Evolutionary conservation across 2,888 invertebrate species (phyloP), one percentile per base, ranked within the genome.

Genomic region (Rhopalosiphum nymphaeae): DNA sequence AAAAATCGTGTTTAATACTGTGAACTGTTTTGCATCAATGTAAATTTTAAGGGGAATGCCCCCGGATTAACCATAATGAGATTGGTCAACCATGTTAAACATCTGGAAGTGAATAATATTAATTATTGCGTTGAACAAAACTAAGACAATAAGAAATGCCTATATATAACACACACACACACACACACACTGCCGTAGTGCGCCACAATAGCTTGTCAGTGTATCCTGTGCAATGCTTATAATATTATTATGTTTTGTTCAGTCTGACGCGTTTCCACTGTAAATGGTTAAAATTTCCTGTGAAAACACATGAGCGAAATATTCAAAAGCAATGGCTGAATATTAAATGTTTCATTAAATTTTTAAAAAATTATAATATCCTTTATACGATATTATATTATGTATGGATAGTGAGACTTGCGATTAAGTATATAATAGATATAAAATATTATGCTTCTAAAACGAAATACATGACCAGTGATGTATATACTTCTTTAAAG

Each of bases 31-130:
- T 36, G 85, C 91, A 44, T 49, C 49, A 67, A 29, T 67, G 61
- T 67, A 49, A 88, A 92, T 42, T 92, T 78, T 44, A 78, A 93
- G 93, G 78, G 89, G 88, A 93, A 93, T 93, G 93, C 88, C 89
- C 93, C 93, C 89, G 56, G 93, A 67, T 67, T 86, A 56, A 85
- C 29, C 36, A 85, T 46, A 61, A 93, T 36, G 36, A 84, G 49
- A 90, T 89, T 61, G 85, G 56, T 90, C 90, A 90, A 94, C 93
- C 93, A 36, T 49, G 42, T 57, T 61, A 90, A 94, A 94, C 93
- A 90, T 85, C 93, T 90, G 93, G 44, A 84, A 57, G 46, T 29
- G 85, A 89, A 85, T 92, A 61, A 56, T 92, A 85, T 91, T 42
- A 84, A 86, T 86, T 86, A 84, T 84, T 42, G 53, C 25, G 84